A percentile compares a stretch with the other conserved stretches of the same genome.
Evolutionary conservation across 2,888 invertebrate genomes (phyloP).

Genomic region (Nezara viridula): DNA sequence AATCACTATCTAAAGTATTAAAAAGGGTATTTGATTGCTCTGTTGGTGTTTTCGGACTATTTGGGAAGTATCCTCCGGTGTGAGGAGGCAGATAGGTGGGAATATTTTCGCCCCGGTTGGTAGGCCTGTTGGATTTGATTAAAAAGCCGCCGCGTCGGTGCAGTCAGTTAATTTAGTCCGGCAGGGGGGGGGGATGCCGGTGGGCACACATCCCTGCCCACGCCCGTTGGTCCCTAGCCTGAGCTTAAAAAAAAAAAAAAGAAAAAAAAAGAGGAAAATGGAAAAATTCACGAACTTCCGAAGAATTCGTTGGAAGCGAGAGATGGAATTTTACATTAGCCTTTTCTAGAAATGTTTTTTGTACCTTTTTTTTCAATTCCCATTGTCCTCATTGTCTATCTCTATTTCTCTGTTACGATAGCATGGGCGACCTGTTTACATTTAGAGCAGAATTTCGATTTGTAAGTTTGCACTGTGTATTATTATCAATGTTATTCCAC

Average conservation of each 20-base stretch:
- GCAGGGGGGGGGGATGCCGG: neutral
- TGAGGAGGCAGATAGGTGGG: neutral
- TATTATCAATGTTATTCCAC: too few relatives aligned
- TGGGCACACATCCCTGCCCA: conserved; percentile 4
- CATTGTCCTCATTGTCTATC: neutral
- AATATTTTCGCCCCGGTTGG: neutral
- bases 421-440: neutral
- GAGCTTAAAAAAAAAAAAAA: too few relatives aligned
- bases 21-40: too few relatives aligned
- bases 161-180: conserved; percentile 9
- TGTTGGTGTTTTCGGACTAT: neutral
- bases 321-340: conserved; percentile 7
- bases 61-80: neutral
- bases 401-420: neutral
- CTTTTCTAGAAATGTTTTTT: neutral
- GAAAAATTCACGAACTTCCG: conserved; percentile 1
- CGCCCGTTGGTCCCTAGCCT: neutral
- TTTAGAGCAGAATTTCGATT: neutral
- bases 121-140: neutral
- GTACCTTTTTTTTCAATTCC: too few relatives aligned
- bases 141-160: neutral
- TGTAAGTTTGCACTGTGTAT: neutral
- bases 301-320: neutral
- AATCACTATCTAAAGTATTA: too few relatives aligned
- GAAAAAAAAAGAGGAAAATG: neutral